Base-by-base conservation (phyloP, 2,113 vertebrate genomes). In the Channa maculata region DNA sequence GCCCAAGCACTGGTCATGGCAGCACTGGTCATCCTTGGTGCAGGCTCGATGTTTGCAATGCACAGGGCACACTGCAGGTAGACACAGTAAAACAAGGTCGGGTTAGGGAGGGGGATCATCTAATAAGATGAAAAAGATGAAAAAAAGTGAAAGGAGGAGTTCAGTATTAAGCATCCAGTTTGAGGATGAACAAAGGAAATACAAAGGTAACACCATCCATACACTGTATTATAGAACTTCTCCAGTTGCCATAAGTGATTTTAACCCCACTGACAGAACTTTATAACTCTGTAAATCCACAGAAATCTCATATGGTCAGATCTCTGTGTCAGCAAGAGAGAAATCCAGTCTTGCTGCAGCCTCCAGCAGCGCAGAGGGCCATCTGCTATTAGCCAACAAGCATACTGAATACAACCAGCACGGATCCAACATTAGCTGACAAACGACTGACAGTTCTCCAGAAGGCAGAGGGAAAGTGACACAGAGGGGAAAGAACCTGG, bases 1-100 rank as follows among this genome's bases (percentile, higher is more conserved):
- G 0, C 98, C 97, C 0, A 99, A 90, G 66, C 98, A 99, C 68
- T 97, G 95, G 0, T 95, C 91, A 69, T 99, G 97, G 60, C 98
- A 99, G 91, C 98, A 99, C 73, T 94, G 93, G 46, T 95, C 92
- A 0, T 95, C 95, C 0, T 77, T 24, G 0, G 95, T 96, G 84
- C 98, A 99, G 90, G 97, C 96, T 0, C 95, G 94, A 0, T 96
- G 95, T 86, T 97, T 98, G 76, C 98, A 99, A 37, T 89, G 70
- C 0, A 95, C 57, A 0, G 96, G 95, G 33, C 98, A 99, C 49
- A 97, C 98, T 99, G 92, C 0, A 3, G 14, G 48, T 14, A 49
- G 43, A 57, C 55, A 37, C 33, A 55, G 24, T 4, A 65, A 13
- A 64, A 48, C 3, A 14, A 7, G 5, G 41, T 46, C 12, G 48